Percentiles rank a stretch among this genome's conserved stretches.
Conservation (phyloP, 2,888 invertebrate genomes). For the Pyralis farinalis region DNA sequence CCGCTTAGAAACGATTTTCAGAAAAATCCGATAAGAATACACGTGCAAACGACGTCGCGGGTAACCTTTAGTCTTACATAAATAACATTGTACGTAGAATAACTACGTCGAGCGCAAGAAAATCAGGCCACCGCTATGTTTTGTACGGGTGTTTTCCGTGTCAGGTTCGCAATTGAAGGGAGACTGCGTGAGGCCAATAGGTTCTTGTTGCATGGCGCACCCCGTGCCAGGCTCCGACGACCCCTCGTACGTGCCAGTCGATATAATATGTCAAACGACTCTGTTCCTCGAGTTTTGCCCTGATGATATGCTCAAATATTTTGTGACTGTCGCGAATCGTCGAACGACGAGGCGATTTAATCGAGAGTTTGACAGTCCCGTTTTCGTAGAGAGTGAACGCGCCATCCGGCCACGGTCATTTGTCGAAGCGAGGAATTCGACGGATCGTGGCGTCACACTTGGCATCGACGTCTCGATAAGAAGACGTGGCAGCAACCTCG, state of each 20-base stretch:
- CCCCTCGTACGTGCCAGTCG: conserved; percentile 49
- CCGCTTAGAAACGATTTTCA: no score
- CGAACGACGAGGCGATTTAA: conserved; percentile 33
- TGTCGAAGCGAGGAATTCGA: conserved; percentile 39
- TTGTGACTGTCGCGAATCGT: conserved; percentile 31
- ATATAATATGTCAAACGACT: conserved; percentile 45
- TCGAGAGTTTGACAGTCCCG: conserved; percentile 39
- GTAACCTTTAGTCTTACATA: no score
- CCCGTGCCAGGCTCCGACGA: conserved; percentile 67
- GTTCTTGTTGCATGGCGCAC: conserved; percentile 47
- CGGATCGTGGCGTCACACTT: conserved; percentile 44
- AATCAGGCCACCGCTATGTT: conserved; percentile 31
- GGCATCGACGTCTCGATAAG: conserved; percentile 23
- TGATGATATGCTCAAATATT: conserved; percentile 12
- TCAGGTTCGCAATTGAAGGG: conserved; percentile 39
- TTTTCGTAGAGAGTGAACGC: conserved; percentile 59
- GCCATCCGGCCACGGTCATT: conserved; percentile 58
- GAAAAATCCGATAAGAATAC: no score
- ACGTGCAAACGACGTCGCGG: conserved; percentile 11
- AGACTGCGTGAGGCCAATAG: conserved; percentile 55
- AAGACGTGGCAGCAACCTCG: conserved; percentile 30
- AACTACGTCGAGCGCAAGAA: conserved; percentile 13
- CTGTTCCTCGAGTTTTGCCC: conserved; percentile 23
- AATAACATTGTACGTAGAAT: no score
- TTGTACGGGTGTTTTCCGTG: conserved; percentile 34